A percentile compares a stretch with the other conserved stretches of the same genome.
phyloP scores from a whole-genome alignment of 2,888 invertebrate genomes.

The Campoplex capitator region DNA sequence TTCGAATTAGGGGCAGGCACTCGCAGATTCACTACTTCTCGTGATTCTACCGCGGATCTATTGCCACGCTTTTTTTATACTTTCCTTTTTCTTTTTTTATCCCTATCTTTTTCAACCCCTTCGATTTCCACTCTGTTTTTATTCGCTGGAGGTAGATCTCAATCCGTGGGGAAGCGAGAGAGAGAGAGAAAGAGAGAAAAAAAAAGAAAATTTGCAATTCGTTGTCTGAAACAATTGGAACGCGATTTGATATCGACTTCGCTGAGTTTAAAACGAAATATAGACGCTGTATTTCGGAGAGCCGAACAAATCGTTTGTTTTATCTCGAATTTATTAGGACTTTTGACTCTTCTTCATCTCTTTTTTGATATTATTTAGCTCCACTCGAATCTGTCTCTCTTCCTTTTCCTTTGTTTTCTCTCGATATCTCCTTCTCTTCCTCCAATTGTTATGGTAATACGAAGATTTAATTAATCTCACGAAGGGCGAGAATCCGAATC shows the following conservation, averaged over 20 bases:
- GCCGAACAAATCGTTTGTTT: neutral
- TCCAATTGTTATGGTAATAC: neutral
- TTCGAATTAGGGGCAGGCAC: conserved; percentile 67
- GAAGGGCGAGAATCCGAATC: neutral
- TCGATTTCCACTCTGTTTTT: neutral
- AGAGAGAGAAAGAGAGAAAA: no score
- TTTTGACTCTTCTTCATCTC: neutral
- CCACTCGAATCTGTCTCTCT: neutral
- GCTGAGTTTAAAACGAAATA: no score
- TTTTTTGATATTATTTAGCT: neutral
- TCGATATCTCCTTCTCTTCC: neutral
- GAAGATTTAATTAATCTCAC: neutral
- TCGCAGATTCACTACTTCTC: conserved; percentile 30
- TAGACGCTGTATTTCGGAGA: no score
- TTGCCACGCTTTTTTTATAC: conserved; percentile 22
- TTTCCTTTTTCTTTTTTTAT: neutral
- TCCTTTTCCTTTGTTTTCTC: neutral
- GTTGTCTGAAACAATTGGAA: neutral
- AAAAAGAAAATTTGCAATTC: conserved; percentile 19
- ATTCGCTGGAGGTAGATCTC: neutral
- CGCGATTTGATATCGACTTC: neutral
- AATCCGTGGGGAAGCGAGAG: neutral
- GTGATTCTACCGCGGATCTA: conserved; percentile 47
- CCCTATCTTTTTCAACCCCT: neutral
- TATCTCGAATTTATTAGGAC: neutral